Base-by-base conservation (phyloP, 2,888 invertebrate genomes). In the Polyommatus iphigenia region DNA sequence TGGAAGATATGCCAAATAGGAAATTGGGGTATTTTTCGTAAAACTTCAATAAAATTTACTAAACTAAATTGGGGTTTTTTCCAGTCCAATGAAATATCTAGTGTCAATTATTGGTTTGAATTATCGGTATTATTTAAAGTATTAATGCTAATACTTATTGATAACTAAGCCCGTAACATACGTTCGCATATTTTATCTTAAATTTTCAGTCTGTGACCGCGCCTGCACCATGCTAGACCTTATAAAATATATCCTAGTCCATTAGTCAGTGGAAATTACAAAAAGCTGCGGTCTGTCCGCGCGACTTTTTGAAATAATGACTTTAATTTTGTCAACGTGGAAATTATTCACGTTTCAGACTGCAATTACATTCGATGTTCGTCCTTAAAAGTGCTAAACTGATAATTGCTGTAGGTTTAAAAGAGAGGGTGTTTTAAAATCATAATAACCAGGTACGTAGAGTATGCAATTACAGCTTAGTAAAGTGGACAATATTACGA, bases 221-320 rank as follows among this genome's bases (percentile, higher is more conserved):
- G 18, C 54, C 54, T 18, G 54, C 18, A 10, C 20, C 59, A 67
- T 67, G 2, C 62, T 67, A 67, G 62, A 67, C 62, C 24, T 24
- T 24, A 24, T 24, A 67, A 15, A 67, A 41, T 36, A 72, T 41
- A 72, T n/a, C 83, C 86, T 84, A 90, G 90, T 91, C 91, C 90
- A 91, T 91, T 91, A 91, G 90, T 91, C 90, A 91, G 13, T 85
- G 85, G 88, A 84, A 88, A 89, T 89, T 89, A 90, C 91, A 91
- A 92, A 92, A 92, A 90, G 91, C 90, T 87, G 89, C 83, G 89
- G 89, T 87, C 83, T 81, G 71, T 77, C 32, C 81, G 84, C 77
- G 71, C 77, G 41, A 46, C 77, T 77, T 77, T 77, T 67, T 77
- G 71, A 72, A 54, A 77, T 77, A 77, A 77, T 77, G 71, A 77